Conservation (phyloP, 2,113 vertebrate genomes). For the Ceyx margarethae region DNA sequence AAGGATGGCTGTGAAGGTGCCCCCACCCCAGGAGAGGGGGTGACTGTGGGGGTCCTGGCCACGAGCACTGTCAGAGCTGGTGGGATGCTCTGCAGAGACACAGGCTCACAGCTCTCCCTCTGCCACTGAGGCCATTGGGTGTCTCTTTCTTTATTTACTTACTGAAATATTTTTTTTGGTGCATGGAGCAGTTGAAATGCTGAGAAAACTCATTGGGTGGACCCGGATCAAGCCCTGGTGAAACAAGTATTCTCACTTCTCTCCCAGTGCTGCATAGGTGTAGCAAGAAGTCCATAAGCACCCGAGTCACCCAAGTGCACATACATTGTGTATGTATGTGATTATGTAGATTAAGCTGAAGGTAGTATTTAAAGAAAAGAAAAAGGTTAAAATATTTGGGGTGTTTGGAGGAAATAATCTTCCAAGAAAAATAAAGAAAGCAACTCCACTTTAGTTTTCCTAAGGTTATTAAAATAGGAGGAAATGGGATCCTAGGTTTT, state of each 20-base stretch:
- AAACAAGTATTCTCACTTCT: rapidly evolving
- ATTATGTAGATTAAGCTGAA: neutral
- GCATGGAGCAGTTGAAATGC: rapidly evolving
- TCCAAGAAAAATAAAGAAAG: neutral
- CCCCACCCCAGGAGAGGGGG: neutral
- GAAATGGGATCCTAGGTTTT: neutral
- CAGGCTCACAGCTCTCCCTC: neutral
- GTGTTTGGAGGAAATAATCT: neutral
- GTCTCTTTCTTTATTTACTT: neutral
- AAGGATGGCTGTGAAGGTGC: neutral
- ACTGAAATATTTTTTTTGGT: neutral
- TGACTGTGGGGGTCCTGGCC: neutral
- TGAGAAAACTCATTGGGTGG: neutral
- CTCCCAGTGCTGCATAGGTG: neutral
- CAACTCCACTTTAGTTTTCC: neutral
- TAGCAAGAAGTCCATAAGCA: neutral
- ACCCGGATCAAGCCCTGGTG: neutral
- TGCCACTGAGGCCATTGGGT: neutral
- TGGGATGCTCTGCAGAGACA: too few relatives aligned
- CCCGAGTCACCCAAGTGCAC: neutral
- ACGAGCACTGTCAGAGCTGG: rapidly evolving
- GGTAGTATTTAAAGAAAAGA: neutral
- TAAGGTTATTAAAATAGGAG: slow-evolving; percentile 31
- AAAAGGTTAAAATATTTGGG: neutral
- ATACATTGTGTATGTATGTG: neutral